phyloP scores from a whole-genome alignment of 2,888 invertebrate species.

The Hoplodrina blanda region DNA sequence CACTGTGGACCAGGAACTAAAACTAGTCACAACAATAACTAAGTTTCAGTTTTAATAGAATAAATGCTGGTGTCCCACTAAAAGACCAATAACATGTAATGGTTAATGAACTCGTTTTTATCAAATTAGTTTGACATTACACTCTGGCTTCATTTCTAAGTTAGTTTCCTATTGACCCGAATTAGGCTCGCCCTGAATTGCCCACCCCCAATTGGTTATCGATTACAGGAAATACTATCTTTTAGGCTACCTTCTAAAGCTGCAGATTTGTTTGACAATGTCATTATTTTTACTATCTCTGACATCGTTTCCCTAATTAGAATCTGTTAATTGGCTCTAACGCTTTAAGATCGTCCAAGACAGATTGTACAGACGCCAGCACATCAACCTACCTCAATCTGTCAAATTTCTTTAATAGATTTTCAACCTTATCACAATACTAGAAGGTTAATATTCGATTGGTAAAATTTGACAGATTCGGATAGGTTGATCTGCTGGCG shows the following conservation, averaged over 20 bases:
- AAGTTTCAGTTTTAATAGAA: background rate
- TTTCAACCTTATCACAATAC: too few relatives aligned
- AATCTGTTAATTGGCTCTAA: conserved; percentile 32
- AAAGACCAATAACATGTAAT: conserved; percentile 4
- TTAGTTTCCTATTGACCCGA: conserved; percentile 63
- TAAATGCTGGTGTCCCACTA: background rate
- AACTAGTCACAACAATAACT: background rate
- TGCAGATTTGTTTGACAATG: conserved; percentile 13
- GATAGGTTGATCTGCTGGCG: too few relatives aligned
- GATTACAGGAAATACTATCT: conserved; percentile 49
- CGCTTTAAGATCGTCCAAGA: conserved; percentile 35
- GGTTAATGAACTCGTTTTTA: conserved; percentile 9
- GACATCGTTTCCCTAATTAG: conserved; percentile 42
- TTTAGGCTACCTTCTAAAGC: conserved; percentile 38
- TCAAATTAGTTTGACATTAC: conserved; percentile 12
- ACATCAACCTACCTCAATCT: too few relatives aligned
- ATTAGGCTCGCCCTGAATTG: conserved; percentile 58
- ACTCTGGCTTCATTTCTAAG: conserved; percentile 22
- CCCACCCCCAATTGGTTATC: conserved; percentile 58
- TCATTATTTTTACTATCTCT: conserved; percentile 26
- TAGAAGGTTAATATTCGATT: too few relatives aligned
- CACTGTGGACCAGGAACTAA: background rate
- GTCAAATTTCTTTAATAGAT: too few relatives aligned
- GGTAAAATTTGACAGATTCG: too few relatives aligned
- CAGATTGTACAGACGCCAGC: too few relatives aligned